These are phyloP conservation scores for Esox masquinongy DNA, from an alignment of 2,797 vertebrate genomes.

Conservation along the genomic window DNA sequence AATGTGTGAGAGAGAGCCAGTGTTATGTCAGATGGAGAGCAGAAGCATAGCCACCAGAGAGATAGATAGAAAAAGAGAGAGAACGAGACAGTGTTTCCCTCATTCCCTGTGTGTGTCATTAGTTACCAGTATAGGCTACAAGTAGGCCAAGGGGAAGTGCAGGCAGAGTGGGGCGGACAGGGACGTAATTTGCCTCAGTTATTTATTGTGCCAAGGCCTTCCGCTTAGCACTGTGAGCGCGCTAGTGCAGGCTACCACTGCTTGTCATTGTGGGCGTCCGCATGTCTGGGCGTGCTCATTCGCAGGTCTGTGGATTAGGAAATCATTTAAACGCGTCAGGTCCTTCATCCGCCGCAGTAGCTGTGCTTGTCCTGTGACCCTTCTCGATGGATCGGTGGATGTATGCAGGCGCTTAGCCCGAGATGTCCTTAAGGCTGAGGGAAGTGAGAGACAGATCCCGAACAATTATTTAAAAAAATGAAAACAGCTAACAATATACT, in stretches of 20 bases:
- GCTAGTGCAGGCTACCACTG: not conserved
- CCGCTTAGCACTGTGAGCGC: not conserved
- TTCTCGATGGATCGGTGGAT: not conserved
- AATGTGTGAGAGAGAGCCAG: not conserved
- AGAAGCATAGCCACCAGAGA: not conserved
- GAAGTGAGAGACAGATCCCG: not conserved
- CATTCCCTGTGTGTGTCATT: conserved; percentile 18
- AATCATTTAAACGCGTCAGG: not conserved
- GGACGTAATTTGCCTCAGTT: conserved; percentile 22
- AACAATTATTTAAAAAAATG: not conserved
- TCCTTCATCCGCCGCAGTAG: not conserved
- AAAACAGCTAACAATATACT: no score
- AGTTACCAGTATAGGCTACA: conserved; percentile 30
- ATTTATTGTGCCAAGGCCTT: not conserved
- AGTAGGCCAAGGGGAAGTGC: conserved; percentile 64
- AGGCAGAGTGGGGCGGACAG: conserved; percentile 15
- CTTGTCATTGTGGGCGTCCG: not conserved
- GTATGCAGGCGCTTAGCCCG: not conserved
- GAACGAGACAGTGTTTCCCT: conserved; percentile 10
- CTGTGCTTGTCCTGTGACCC: not conserved
- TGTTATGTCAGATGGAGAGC: not conserved
- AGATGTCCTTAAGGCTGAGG: not conserved
- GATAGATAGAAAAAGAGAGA: not conserved
- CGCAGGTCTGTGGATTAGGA: not conserved
- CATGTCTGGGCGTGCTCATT: not conserved